phyloP scores from a whole-genome alignment of 1,140 invertebrate species.

The Lasaia peninsularis region DNA sequence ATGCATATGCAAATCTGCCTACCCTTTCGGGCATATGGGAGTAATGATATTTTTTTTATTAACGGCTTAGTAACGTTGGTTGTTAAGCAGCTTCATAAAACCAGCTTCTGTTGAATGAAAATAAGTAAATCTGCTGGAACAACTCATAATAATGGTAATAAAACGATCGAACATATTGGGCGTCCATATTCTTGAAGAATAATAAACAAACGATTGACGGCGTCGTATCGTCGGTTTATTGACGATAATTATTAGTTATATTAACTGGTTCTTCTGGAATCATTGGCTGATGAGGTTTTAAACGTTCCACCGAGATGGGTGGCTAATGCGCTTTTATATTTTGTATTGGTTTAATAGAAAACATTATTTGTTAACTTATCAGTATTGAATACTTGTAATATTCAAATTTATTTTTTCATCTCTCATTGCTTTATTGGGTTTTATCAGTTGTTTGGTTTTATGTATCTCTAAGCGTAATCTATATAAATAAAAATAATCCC shows the following conservation, averaged over 20 bases:
- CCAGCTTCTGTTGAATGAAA: slow-evolving; percentile 20
- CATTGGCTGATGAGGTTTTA: slow-evolving; percentile 36
- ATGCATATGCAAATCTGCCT: too few species aligned
- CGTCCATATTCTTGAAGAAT: slow-evolving; percentile 35
- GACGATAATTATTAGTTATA: slow-evolving; percentile 62
- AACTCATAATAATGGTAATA: slow-evolving; percentile 28
- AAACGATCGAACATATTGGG: slow-evolving; percentile 35
- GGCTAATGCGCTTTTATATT: slow-evolving; percentile 50
- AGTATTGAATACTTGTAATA: too few species aligned
- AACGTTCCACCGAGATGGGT: slow-evolving; percentile 43
- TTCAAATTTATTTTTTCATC: too few species aligned
- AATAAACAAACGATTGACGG: slow-evolving; percentile 35
- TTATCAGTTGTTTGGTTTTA: too few species aligned
- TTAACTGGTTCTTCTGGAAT: slow-evolving; percentile 30
- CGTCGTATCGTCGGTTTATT: slow-evolving; percentile 48
- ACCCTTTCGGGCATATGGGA: too few species aligned
- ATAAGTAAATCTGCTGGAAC: slow-evolving; percentile 8
- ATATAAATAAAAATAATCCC: too few species aligned
- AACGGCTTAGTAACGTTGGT: not conserved
- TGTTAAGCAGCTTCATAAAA: not conserved
- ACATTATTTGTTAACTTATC: slow-evolving; percentile 31
- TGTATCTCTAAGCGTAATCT: too few species aligned
- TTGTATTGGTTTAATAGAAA: slow-evolving; percentile 44
- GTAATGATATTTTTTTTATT: too few species aligned
- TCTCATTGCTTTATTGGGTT: too few species aligned